phyloP scores from a whole-genome alignment of 2,888 invertebrate genomes.

The Clivina fossor region DNA sequence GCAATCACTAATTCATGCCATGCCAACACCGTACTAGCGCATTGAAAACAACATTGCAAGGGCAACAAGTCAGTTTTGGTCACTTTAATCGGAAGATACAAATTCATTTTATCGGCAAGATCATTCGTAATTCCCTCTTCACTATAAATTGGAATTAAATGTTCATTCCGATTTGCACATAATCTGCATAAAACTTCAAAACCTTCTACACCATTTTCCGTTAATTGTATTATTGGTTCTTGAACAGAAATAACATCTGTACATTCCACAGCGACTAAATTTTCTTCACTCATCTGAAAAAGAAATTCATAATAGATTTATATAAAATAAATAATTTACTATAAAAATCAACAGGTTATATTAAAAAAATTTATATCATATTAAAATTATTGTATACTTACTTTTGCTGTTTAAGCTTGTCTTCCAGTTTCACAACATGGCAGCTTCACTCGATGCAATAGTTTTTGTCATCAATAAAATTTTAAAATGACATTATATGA shows the following conservation, averaged over 20 bases:
- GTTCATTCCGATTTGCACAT: constrained; percentile 58
- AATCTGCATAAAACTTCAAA: constrained; percentile 55
- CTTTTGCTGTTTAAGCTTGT: constrained; percentile 32
- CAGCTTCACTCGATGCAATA: constrained; percentile 10
- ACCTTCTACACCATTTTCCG: constrained; percentile 34
- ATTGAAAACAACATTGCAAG: constrained; percentile 64
- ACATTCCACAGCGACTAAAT: constrained; percentile 5
- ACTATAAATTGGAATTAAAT: constrained; percentile 63
- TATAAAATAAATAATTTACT: no score
- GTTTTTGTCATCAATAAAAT: no score
- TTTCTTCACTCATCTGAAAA: constrained; percentile 18
- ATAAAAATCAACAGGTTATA: neutral
- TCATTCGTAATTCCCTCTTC: constrained; percentile 63
- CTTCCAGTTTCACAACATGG: constrained; percentile 29
- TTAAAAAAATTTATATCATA: neutral
- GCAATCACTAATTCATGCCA: constrained; percentile 65
- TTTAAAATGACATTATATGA: no score
- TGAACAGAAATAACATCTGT: constrained; percentile 7
- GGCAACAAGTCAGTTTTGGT: constrained; percentile 59
- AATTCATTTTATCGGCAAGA: constrained; percentile 63
- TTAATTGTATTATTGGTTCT: constrained; percentile 31
- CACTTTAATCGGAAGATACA: constrained; percentile 66
- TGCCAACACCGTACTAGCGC: constrained; percentile 63
- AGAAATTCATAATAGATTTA: no score
- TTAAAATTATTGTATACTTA: constrained; percentile 17